These are phyloP conservation scores for Dreissena polymorpha DNA, from an alignment of 1,140 invertebrate species.

Conservation along the genomic window DNA sequence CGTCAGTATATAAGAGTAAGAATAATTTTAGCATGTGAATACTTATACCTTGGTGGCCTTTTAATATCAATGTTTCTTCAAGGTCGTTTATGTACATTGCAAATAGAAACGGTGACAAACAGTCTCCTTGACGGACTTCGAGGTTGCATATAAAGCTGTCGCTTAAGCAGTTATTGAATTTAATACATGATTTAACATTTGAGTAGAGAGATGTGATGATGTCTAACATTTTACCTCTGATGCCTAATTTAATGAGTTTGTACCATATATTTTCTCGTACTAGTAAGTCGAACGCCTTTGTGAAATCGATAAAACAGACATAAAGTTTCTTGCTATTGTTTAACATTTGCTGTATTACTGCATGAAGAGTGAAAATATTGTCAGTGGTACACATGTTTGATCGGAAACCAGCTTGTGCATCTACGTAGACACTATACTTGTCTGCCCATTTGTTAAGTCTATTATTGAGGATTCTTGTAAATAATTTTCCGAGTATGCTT, in stretches of 20 bases:
- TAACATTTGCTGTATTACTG: neutral
- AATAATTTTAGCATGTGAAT: conserved; percentile 31
- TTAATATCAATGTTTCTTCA: conserved; percentile 33
- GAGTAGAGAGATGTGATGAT: conserved; percentile 6
- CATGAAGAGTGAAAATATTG: conserved; percentile 40
- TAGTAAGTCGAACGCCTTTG: conserved; percentile 18
- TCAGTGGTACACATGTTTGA: conserved; percentile 18
- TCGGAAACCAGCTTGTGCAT: conserved; percentile 38
- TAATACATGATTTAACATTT: conserved; percentile 27
- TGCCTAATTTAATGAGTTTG: conserved; percentile 14
- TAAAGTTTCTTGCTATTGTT: conserved; percentile 14
- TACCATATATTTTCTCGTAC: conserved; percentile 3
- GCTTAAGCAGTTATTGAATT: conserved; percentile 19
- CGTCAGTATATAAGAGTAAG: conserved; percentile 33
- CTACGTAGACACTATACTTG: conserved; percentile 34
- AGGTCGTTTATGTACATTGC: conserved; percentile 42
- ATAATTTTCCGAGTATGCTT: conserved; percentile 31
- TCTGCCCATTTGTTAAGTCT: conserved; percentile 27
- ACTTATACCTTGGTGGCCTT: conserved; percentile 23
- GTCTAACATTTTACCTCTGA: conserved; percentile 28
- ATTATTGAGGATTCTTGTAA: conserved; percentile 30
- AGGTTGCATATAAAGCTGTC: conserved; percentile 5
- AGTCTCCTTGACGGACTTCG: conserved; percentile 28
- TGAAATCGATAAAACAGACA: conserved; percentile 18
- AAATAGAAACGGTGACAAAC: conserved; percentile 42